Evolutionary conservation across 1,140 invertebrate species (phyloP), one percentile per base, ranked within the genome.

Genomic region (Gerris buenoi): DNA sequence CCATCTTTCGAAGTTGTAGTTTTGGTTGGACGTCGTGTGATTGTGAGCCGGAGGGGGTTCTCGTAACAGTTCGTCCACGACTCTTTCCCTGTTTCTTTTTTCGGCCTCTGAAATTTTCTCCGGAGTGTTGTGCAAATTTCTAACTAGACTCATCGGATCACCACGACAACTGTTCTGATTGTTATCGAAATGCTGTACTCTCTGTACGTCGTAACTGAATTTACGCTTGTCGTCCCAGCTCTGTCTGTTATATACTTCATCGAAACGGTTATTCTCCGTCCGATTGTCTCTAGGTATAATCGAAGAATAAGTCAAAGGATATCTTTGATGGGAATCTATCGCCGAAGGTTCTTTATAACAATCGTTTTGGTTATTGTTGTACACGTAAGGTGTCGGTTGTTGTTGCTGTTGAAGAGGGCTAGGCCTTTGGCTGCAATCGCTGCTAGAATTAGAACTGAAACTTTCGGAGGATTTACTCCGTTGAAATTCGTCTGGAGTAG

Each of bases 131-230:
- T 71, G 70, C 1, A 69, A 64, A 60, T 77, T 81, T 76, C 88
- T 88, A 22, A 87, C 85, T 72, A 87, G 85, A 75, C 81, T 86
- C 84, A 87, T 88, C 3, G 86, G 84, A 72, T 88, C 86, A 25
- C 85, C 85, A 62, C 86, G 77, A 75, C 85, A 87, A 73, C 85
- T 85, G 29, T 82, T 86, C 33, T 76, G 74, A 46, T 73, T 74
- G 29, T 80, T 73, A 66, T 85, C 82, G 67, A 83, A 84, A 70
- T 83, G 5, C 23, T 60, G 58, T 14, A 60, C 58, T 60, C 58
- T 5, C n/a, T 71, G 68, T 63, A 74, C 75, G 14, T 80, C 78
- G 33, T 76, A 71, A 76, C 78, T 33, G 77, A 75, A 63, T 22
- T 27, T 46, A 1, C 62, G n/a, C 27, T 67, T 61, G 1, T 67